A percentile compares a stretch with the other conserved stretches of the same genome.
phyloP scores from a whole-genome alignment of 2,113 vertebrate genomes.

The Cephalopholis sonnerati region DNA sequence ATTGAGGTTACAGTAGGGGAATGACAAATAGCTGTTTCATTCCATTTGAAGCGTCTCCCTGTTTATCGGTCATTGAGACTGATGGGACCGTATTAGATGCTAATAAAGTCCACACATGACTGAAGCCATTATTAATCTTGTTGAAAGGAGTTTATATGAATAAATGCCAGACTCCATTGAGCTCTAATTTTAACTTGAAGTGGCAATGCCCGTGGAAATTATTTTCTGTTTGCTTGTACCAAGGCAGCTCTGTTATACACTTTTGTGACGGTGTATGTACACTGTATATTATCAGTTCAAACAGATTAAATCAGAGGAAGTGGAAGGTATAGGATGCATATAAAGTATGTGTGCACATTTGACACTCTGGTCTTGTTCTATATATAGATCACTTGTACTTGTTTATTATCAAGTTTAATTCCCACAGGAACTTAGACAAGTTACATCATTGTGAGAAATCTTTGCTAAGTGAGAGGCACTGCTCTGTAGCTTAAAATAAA shows the following conservation, averaged over 20 bases:
- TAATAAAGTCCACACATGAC: conserved; percentile 80
- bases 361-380: not conserved
- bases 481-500: conserved; percentile 56
- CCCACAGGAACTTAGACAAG: conserved; percentile 16
- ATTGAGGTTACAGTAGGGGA: conserved; percentile 66
- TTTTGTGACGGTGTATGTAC: not conserved
- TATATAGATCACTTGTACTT: conserved; percentile 15
- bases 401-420: conserved; percentile 26
- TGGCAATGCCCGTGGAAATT: conserved; percentile 29
- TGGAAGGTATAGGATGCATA: not conserved
- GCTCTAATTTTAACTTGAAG: conserved; percentile 64
- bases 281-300: not conserved
- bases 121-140: conserved; percentile 77
- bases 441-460: not conserved
- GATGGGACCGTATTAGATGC: conserved; percentile 76
- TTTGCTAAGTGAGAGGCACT: conserved; percentile 1
- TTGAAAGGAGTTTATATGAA: conserved; percentile 66
- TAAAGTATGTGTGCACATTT: not conserved
- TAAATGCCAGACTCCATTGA: conserved; percentile 63
- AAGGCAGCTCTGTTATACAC: conserved; percentile 3
- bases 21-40: conserved; percentile 80
- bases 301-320: not conserved
- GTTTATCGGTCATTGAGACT: conserved; percentile 80
- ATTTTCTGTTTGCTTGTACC: conserved; percentile 44
- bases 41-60: conserved; percentile 68